phyloP scores from a whole-genome alignment of 2,113 vertebrate species.

The Cololabis saira region DNA sequence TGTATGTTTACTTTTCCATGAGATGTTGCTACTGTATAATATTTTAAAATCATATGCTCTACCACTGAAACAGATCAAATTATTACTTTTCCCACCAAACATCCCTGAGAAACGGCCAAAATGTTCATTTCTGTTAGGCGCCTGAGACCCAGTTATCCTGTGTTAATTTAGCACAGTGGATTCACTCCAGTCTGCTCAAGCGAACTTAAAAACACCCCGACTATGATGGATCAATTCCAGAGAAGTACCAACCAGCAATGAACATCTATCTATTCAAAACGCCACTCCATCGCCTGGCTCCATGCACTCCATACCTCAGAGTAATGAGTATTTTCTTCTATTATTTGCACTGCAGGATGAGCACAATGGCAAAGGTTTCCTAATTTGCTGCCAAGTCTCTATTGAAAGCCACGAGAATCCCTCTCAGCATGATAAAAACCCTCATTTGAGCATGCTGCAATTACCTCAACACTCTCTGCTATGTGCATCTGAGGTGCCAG shows the following conservation, averaged over 20 bases:
- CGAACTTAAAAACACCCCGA: slow-evolving; percentile 21
- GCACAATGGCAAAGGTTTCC: slow-evolving; percentile 55
- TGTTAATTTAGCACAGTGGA: slow-evolving; percentile 22
- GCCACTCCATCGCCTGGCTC: slow-evolving; percentile 46
- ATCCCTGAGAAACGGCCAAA: not conserved
- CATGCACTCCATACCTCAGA: slow-evolving; percentile 44
- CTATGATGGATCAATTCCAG: slow-evolving; percentile 65
- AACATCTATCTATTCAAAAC: slow-evolving; percentile 49
- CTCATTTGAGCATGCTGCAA: slow-evolving; percentile 62
- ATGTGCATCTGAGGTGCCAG: slow-evolving; percentile 46
- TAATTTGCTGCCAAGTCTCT: slow-evolving; percentile 66
- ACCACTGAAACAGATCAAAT: not conserved
- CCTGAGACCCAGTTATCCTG: not conserved
- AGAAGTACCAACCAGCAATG: slow-evolving; percentile 55
- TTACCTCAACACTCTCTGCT: slow-evolving; percentile 55
- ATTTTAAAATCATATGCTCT: not conserved
- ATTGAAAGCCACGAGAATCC: slow-evolving; percentile 53
- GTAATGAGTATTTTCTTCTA: slow-evolving; percentile 69
- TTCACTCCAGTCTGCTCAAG: slow-evolving; percentile 27
- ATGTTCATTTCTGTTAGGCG: not conserved
- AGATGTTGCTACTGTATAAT: too few relatives aligned
- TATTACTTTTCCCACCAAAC: not conserved
- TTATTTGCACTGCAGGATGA: slow-evolving; percentile 59
- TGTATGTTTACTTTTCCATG: too few relatives aligned
- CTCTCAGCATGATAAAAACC: slow-evolving; percentile 58